Evolutionary conservation across 2,888 invertebrate genomes (phyloP), one percentile per base, ranked within the genome.

Genomic region (Polydrusus pterygomalis): DNA sequence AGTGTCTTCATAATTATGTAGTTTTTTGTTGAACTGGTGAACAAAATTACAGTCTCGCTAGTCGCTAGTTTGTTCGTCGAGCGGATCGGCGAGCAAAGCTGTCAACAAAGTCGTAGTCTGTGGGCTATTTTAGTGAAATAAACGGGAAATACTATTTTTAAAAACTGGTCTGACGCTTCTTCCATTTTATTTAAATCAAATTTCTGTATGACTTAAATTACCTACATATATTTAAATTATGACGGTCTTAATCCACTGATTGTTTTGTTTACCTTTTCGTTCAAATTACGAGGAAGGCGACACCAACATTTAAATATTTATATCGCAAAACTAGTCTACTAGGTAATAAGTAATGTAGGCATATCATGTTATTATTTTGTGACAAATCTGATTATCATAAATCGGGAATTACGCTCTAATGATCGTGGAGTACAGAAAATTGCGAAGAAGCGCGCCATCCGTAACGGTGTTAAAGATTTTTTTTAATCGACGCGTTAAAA

Each of bases 291-390:
- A 56, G 54, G 54, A 56, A 56, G 54, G 54, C 54, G 54, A 56
- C 54, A n/a, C 25, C 7, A 56, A 25, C 18, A 30, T 56, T 56
- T 56, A 30, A 56, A 56, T 25, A 56, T 56, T 56, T 30, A 56
- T 30, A 56, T 56, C 30, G 54, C 54, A 13, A 56, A 56, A 56
- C 54, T n/a, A 8, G 54, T n/a, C n/a, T n/a, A n/a, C 1, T 5
- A 25, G 7, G 17, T 18, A 49, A 17, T 49, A 49, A 30, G 30
- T 56, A n/a, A 45, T 30, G 20, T 51, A 30, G 30, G 54, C 30
- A 56, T 56, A 56, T 56, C 54, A 56, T 56, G 54, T 56, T 56
- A 30, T 56, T 56, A 30, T 56, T 56, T 56, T 25, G n/a, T 56
- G 54, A 56, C 54, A 56, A 56, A 56, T 56, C 54, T 56, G 54